phyloP scores from a whole-genome alignment of 2,797 vertebrate species.

The Neoniphon sammara region DNA sequence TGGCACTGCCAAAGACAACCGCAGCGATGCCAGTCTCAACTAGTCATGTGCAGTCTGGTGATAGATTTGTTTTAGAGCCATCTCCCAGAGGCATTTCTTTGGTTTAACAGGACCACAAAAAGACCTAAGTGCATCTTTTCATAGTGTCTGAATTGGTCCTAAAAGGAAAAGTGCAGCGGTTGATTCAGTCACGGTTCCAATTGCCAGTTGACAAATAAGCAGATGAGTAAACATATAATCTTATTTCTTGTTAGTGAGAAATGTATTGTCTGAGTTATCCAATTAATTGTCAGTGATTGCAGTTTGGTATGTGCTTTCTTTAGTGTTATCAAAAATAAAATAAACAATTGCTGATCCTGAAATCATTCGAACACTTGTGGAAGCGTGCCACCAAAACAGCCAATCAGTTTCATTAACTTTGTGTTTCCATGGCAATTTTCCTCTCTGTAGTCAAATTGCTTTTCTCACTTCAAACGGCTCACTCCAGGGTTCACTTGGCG shows the following conservation, averaged over 20 bases:
- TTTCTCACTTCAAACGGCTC: not conserved
- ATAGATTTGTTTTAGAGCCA: not conserved
- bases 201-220: not conserved
- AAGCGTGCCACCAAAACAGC: not conserved
- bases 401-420: conserved; percentile 11
- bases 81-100: not conserved
- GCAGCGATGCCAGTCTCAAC: conserved; percentile 24
- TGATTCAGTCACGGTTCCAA: not conserved
- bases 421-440: conserved; percentile 10
- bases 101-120: not conserved
- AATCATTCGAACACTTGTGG: not conserved
- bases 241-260: too few relatives aligned
- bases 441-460: not conserved
- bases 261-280: too few relatives aligned
- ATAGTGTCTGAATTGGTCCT: not conserved
- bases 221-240: too few relatives aligned
- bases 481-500: not conserved
- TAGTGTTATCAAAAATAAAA: too few relatives aligned
- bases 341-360: too few relatives aligned
- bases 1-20: conserved; percentile 46
- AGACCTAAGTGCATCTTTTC: not conserved
- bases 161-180: not conserved
- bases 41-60: conserved; percentile 44
- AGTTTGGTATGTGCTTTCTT: too few relatives aligned
- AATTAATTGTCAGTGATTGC: too few relatives aligned